Evolutionary conservation across 1,140 invertebrate genomes (phyloP).

Genomic region (Bacillus rossius): DNA sequence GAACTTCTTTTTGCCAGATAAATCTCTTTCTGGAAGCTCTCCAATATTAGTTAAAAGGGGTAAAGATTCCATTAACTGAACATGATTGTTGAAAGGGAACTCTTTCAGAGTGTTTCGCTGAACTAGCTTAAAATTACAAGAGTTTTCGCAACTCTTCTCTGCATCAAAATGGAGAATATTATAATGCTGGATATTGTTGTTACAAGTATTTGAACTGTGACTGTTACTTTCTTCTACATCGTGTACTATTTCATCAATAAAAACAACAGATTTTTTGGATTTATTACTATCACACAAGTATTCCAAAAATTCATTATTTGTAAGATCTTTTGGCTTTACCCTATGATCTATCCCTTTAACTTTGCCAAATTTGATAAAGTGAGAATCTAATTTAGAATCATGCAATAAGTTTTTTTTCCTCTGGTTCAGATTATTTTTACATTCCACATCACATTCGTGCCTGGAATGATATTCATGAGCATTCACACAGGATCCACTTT

Average conservation of each 20-base stretch:
- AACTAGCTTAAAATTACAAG: slow-evolving; percentile 43
- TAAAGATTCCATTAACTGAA: slow-evolving; percentile 37
- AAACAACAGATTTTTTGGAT: background rate
- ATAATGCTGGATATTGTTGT: slow-evolving; percentile 7
- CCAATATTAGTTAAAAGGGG: slow-evolving; percentile 47
- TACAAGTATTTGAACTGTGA: slow-evolving; percentile 3
- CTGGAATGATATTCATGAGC: no score
- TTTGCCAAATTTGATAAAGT: background rate
- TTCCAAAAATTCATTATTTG: no score
- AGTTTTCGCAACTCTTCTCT: slow-evolving; percentile 40
- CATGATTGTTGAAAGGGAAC: slow-evolving; percentile 27
- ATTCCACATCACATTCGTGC: no score
- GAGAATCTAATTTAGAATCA: background rate
- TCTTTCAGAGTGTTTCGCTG: slow-evolving; percentile 35
- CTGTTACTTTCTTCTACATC: slow-evolving; percentile 4
- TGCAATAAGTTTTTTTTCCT: background rate
- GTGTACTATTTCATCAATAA: background rate
- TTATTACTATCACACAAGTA: background rate
- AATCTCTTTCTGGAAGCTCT: slow-evolving; percentile 43
- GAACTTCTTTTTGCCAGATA: slow-evolving; percentile 54
- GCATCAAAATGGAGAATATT: background rate
- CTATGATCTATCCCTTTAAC: background rate
- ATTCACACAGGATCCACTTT: no score
- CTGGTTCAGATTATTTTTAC: background rate
- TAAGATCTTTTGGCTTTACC: background rate